A percentile compares a stretch with the other conserved stretches of the same genome.
These are phyloP conservation scores for Micrasema longulum DNA, from an alignment of 1,140 invertebrate genomes.

Conservation along the genomic window DNA sequence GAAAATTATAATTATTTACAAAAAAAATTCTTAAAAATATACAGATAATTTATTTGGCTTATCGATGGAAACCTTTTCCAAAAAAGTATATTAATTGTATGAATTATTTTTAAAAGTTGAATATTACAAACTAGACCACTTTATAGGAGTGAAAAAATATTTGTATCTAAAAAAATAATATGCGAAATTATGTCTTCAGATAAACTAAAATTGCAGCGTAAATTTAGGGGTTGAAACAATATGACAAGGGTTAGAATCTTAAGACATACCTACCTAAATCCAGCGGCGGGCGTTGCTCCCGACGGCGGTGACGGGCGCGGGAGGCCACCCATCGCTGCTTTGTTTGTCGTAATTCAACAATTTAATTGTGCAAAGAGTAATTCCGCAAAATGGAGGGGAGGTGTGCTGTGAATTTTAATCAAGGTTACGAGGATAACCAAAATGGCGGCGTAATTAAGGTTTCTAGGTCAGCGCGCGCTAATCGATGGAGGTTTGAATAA, in stretches of 20 bases:
- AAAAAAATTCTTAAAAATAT: too few species aligned
- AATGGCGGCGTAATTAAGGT: constrained; percentile 52
- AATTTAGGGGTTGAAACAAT: constrained; percentile 3
- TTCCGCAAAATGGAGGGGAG: constrained; percentile 42
- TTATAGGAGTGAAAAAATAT: too few species aligned
- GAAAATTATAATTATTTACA: too few species aligned
- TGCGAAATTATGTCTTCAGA: too few species aligned
- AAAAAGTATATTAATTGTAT: too few species aligned
- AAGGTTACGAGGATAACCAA: constrained; percentile 49
- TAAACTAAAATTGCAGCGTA: too few species aligned
- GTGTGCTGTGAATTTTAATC: constrained; percentile 54
- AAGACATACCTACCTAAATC: not conserved
- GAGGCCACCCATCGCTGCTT: constrained; percentile 26
- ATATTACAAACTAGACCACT: too few species aligned
- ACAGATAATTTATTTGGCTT: too few species aligned
- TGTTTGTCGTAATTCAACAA: constrained; percentile 55
- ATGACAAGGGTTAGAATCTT: not conserved
- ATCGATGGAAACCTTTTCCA: too few species aligned
- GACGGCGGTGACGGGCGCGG: too few species aligned
- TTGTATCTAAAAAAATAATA: too few species aligned
- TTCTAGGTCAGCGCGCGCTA: constrained; percentile 49
- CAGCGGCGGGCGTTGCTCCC: constrained; percentile 26
- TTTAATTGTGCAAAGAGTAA: constrained; percentile 56
- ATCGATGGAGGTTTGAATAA: constrained; percentile 53
- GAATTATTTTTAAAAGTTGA: too few species aligned